Base-by-base conservation (phyloP, 2,888 invertebrate species). In the Polydrusus cervinus region DNA sequence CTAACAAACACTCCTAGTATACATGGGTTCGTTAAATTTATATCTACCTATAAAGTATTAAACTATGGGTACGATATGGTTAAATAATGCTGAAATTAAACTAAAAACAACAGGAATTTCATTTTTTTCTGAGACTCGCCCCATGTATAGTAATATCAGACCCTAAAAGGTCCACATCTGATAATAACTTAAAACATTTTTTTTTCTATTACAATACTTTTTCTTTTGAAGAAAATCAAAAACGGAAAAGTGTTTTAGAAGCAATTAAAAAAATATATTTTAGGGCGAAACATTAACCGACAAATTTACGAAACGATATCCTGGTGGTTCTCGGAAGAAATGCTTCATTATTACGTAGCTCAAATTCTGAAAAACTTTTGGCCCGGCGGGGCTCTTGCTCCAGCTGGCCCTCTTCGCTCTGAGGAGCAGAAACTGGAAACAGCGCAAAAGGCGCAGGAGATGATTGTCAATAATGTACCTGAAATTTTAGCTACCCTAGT, bases 281-380 rank as follows among this genome's bases (percentile, higher is more conserved):
- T 18, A 78, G 96, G n/a, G 13, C 90, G 96, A 77, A 97, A 96
- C 72, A 97, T 97, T 57, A 97, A 96, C 85, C 93, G 96, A 79
- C 96, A 97, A 90, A 93, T 97, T 67, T 91, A 95, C 79, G 96
- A 96, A 83, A 95, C 94, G 0, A 93, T 97, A 65, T 91, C 93
- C 34, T 96, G 95, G 93, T 87, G 95, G 80, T 94, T 95, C 84
- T 96, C 95, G 11, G 97, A 97, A 86, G 93, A 95, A 77, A 97
- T 97, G 96, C 86, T 97, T 74, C 94, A 96, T 84, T 95, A 95
- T 86, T 97, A 97, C 86, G 92, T 94, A 60, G 93, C 94, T 73
- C 89, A 94, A 34, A 91, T 96, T 76, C 90, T 94, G 70, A 96
- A 96, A 85, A 94, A 94, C 0, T 95, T 96, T 92, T 97, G 97